These are phyloP conservation scores for Tetrao urogallus DNA, from an alignment of 2,113 vertebrate species.

Conservation along the genomic window DNA sequence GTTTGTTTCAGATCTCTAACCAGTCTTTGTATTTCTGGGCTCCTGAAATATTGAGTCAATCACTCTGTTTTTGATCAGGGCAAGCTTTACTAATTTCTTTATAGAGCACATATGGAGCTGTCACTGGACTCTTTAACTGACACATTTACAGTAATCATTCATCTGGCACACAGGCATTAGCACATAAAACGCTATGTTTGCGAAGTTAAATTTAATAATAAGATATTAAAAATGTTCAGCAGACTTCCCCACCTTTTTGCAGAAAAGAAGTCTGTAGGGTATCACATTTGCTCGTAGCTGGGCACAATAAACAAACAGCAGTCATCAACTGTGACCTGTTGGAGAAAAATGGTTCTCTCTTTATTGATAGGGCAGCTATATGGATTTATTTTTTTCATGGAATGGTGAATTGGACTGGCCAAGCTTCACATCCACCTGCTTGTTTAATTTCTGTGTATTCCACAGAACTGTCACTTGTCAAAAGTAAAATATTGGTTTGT, in stretches of 20 bases:
- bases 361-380: slow-evolving; percentile 7
- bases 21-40: not conserved
- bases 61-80: slow-evolving; percentile 51
- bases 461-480: not conserved
- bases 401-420: not conserved
- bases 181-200: slow-evolving; percentile 28
- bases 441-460: slow-evolving; percentile 44
- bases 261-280: slow-evolving; percentile 36
- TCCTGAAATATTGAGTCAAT: slow-evolving; percentile 37
- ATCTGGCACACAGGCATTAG: slow-evolving; percentile 37
- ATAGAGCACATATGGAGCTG: slow-evolving; percentile 48
- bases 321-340: not conserved
- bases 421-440: slow-evolving; percentile 6
- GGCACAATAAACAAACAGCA: slow-evolving; percentile 23
- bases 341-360: slow-evolving; percentile 11
- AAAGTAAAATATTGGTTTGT: slow-evolving; percentile 40
- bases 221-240: slow-evolving; percentile 43
- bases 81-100: slow-evolving; percentile 46
- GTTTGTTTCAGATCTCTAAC: not conserved
- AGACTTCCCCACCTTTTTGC: slow-evolving; percentile 14
- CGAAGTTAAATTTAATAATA: slow-evolving; percentile 42
- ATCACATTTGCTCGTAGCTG: slow-evolving; percentile 21
- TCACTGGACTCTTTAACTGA: slow-evolving; percentile 66
- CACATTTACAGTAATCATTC: slow-evolving; percentile 51
- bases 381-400: not conserved